A percentile compares a stretch with the other conserved stretches of the same genome.
Evolutionary conservation across 1,140 invertebrate genomes (phyloP).

Genomic region (Saccostrea glomerata): DNA sequence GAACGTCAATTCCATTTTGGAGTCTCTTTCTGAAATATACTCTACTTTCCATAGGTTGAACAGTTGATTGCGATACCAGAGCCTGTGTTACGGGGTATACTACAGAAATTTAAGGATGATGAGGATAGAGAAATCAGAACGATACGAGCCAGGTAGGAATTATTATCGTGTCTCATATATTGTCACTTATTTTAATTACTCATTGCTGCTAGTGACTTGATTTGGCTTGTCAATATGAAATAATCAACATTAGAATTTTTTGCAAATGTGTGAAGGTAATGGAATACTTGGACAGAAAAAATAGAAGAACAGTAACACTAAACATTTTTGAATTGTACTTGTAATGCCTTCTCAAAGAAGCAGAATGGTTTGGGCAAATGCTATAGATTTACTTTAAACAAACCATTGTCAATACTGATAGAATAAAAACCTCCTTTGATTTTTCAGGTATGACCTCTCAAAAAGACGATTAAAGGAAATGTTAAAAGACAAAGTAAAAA

Average conservation of each 20-base stretch:
- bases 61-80: slow-evolving; percentile 90
- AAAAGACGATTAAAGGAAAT: slow-evolving; percentile 21
- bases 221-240: too few species aligned
- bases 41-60: slow-evolving; percentile 82
- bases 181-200: background rate
- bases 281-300: too few species aligned
- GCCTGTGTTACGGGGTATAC: slow-evolving; percentile 88
- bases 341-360: too few species aligned
- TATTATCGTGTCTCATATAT: background rate
- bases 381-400: too few species aligned
- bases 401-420: too few species aligned
- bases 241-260: too few species aligned
- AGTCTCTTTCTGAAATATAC: background rate
- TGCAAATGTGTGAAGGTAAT: too few species aligned
- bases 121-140: slow-evolving; percentile 86
- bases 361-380: too few species aligned
- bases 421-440: background rate
- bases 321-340: too few species aligned
- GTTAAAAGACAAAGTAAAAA: slow-evolving; percentile 15
- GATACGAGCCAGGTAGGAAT: slow-evolving; percentile 85
- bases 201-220: too few species aligned
- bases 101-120: slow-evolving; percentile 88
- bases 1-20: too few species aligned
- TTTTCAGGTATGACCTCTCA: slow-evolving; percentile 27
- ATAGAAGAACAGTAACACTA: too few species aligned